Evolutionary conservation across 2,113 vertebrate species (phyloP).

Genomic region (Fulmarus glacialis): DNA sequence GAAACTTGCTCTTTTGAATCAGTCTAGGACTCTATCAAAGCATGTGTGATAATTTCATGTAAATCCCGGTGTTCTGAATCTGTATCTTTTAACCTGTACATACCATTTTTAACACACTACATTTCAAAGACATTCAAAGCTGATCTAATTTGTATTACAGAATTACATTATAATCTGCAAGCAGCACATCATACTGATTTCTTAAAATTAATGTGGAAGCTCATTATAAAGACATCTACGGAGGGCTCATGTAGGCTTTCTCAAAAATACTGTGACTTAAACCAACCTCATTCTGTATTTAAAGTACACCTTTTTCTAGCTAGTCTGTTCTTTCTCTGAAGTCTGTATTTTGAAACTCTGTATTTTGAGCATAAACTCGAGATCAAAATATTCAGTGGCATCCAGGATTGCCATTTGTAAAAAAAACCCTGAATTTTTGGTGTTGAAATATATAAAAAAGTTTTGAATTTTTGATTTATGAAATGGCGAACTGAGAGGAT

Average conservation of each 20-base stretch:
- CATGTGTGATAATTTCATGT: constrained; percentile 80
- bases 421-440: background rate
- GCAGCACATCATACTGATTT: constrained; percentile 60
- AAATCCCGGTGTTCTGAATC: constrained; percentile 76
- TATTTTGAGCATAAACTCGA: background rate
- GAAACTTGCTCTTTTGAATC: constrained; percentile 77
- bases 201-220: constrained; percentile 67
- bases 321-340: background rate
- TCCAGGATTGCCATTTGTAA: background rate
- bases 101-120: constrained; percentile 72
- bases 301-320: background rate
- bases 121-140: constrained; percentile 75
- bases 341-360: background rate
- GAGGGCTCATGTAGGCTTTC: constrained; percentile 17
- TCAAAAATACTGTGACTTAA: constrained; percentile 4
- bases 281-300: background rate
- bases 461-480: background rate
- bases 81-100: constrained; percentile 77
- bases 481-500: background rate
- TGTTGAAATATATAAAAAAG: background rate
- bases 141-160: constrained; percentile 75
- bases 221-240: constrained; percentile 48
- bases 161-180: constrained; percentile 68
- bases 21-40: constrained; percentile 80
- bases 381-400: background rate